Evolutionary conservation across 2,888 invertebrate genomes (phyloP).

Genomic region (Trachelus troglodyta): DNA sequence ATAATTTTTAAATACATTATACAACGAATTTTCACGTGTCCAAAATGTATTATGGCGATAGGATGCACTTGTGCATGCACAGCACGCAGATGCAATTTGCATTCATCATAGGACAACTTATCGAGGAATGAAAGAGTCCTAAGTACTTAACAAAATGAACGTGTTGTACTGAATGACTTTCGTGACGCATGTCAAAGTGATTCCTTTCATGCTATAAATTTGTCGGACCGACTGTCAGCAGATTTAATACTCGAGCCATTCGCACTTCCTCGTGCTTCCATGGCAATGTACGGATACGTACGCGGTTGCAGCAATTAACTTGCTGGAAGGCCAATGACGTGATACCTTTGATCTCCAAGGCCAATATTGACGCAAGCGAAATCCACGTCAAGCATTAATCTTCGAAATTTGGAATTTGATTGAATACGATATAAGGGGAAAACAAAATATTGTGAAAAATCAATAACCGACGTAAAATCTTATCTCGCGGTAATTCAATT

Average conservation of each 20-base stretch:
- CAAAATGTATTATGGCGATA: neutral
- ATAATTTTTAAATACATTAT: neutral
- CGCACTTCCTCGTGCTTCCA: neutral
- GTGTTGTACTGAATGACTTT: neutral
- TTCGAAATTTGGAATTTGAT: neutral
- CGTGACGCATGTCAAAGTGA: neutral
- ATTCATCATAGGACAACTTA: neutral
- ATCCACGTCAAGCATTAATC: neutral
- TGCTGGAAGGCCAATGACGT: neutral
- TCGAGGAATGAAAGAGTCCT: neutral
- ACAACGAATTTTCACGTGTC: neutral
- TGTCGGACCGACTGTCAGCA: neutral
- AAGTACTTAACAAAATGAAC: neutral
- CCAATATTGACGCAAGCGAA: slow-evolving; percentile 4
- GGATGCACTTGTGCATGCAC: neutral
- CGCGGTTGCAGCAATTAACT: neutral
- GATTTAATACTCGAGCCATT: neutral
- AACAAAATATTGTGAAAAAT: neutral
- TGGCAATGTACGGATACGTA: neutral
- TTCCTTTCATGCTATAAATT: neutral
- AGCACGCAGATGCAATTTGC: neutral
- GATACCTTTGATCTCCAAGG: slow-evolving; percentile 2
- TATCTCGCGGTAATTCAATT: neutral
- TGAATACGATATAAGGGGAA: neutral
- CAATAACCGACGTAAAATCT: neutral